Evolutionary conservation across 2,888 invertebrate genomes (phyloP), one percentile per base, ranked within the genome.

Genomic region (Kuschelorhynchus macadamiae): DNA sequence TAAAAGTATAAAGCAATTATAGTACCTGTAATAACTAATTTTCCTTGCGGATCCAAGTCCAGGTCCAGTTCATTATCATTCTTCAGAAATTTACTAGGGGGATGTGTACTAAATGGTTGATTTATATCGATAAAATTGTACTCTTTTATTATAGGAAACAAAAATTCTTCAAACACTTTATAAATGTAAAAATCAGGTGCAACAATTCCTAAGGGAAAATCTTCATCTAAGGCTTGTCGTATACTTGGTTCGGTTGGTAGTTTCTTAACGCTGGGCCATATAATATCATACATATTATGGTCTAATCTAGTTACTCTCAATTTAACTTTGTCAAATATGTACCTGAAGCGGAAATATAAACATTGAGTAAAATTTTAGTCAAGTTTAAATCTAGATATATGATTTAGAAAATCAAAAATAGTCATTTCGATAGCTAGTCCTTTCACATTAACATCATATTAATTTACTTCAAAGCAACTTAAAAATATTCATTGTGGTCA

Each of bases 141-240:
- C 75, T 93, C 93, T 79, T 92, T 91, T 56, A 97, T 90, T 16
- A 96, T 86, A 0, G 95, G 95, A 76, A 91, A 89, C 72, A 96
- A 85, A 74, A 96, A 90, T 76, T 95, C 94, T 71, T 88, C 86
- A 83, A 95, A 97, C 5, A 95, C 92, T 64, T 89, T 88, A 83
- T 94, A 96, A 4, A 92, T 90, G 79, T 94, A 94, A 77, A 92
- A 92, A 81, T 96, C 96, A 0, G 95, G 94, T 0, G 93, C 93
- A 4, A 94, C 89, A 21, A 95, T 87, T 11, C 92, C 93, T 16
- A 90, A 88, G 41, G 91, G 89, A 76, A 91, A 90, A 73, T 93
- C 92, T 82, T 90, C 89, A 77, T 91, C 90, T 14, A 90, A 85
- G 25, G 88, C 87, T 76, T 86, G 85, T 61, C 82, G 78, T 69